Base-by-base conservation (phyloP, 2,888 invertebrate species). In the Eueremaeus valkanovi region DNA sequence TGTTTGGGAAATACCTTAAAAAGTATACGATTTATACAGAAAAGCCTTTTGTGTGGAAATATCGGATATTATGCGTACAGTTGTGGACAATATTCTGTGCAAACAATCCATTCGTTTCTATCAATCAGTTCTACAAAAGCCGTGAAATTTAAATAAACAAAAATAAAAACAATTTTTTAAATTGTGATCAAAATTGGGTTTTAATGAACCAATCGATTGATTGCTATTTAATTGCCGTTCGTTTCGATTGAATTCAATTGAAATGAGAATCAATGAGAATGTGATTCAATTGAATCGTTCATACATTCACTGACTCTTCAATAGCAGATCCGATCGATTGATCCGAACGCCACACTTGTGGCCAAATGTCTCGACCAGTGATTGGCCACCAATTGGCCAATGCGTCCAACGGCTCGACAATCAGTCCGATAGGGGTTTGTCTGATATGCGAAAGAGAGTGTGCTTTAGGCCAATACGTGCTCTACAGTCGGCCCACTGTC, bases 401-500 rank as follows among this genome's bases (percentile, higher is more conserved):
- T 16, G 31, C 3, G 13, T 61, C 61, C 61, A 61, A 31, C 31
- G 61, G 33, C 5, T 61, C 61, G 6, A 6, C 61, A 18, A 16
- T 31, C 31, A 33, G 29, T 61, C 61, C 61, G 2, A 16, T 61
- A 3, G 16, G 51, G 5, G 31, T 61, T 29, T 61, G 61, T 33
- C 16, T 18, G 31, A 31, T 61, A 3, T 61, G 61, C n/a, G 61
- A 61, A 6, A 3, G 33, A 31, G 61, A 61, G 5, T 61, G 61
- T 31, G 31, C 6, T 31, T 45, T 45, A 45, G 21, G 51, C n/a
- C 61, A 61, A 18, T 61, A 61, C 18, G 31, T 61, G 5, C 13
- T 61, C 16, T 61, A 61, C 61, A 61, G 61, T 33, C 74, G 74
- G 33, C 74, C 74, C 3, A 68, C 74, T 27, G 70, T 74, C 68